Percentiles rank a stretch among this genome's conserved stretches.
These are phyloP conservation scores for Andrena flavipes DNA, from an alignment of 2,888 invertebrate species.

Conservation along the genomic window DNA sequence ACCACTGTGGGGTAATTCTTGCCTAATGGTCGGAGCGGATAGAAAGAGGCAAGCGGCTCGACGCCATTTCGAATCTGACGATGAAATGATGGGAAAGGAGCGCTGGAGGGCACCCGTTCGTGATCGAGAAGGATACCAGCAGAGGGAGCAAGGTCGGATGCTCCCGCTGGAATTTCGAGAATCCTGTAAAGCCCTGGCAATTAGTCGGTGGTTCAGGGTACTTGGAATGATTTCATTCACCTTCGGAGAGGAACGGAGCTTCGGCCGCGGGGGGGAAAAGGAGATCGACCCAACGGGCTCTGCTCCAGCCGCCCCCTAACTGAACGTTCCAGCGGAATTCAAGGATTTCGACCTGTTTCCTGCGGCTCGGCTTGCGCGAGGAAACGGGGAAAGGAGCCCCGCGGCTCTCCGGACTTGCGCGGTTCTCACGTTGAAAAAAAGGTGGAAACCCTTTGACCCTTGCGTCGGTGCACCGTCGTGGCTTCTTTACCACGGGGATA, in stretches of 20 bases:
- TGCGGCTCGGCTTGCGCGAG: constrained; percentile 23
- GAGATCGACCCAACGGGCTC: constrained; percentile 1
- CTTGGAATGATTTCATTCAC: constrained; percentile 66
- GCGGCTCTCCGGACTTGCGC: background rate
- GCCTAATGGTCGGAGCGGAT: constrained; percentile 14
- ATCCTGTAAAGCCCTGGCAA: constrained; percentile 61
- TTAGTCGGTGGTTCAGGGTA: constrained; percentile 53
- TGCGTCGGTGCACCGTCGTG: constrained; percentile 33
- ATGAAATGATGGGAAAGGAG: constrained; percentile 36
- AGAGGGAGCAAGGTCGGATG: constrained; percentile 43
- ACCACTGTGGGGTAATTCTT: constrained; percentile 30
- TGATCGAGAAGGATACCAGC: constrained; percentile 9
- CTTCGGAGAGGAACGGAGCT: constrained; percentile 5
- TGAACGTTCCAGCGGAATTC: constrained; percentile 67
- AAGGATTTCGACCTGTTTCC: constrained; percentile 15
- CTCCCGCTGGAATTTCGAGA: constrained; percentile 67
- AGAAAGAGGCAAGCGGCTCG: background rate
- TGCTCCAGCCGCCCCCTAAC: constrained; percentile 23
- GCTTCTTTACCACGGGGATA: constrained; percentile 69
- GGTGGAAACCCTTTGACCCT: constrained; percentile 56
- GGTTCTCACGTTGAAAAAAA: constrained; percentile 55
- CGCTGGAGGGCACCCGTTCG: constrained; percentile 17
- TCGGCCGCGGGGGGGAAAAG: background rate
- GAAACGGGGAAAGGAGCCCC: constrained; percentile 18
- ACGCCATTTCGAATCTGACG: background rate